Evolutionary conservation across 2,113 vertebrate species (phyloP).

Genomic region (Ellobius talpinus): DNA sequence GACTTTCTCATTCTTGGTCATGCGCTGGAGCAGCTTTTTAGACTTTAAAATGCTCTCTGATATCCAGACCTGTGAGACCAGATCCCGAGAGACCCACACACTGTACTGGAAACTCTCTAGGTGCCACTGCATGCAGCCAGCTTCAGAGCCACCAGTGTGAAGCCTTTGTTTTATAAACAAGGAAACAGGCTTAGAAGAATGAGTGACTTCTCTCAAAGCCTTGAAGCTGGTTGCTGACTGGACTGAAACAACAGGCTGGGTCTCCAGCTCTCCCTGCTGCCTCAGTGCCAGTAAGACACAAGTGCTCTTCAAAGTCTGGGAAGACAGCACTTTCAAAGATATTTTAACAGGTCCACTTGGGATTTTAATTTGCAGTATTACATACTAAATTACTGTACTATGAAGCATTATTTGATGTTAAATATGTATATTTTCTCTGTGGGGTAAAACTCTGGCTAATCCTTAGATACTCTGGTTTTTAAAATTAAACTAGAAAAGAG

Average conservation of each 20-base stretch:
- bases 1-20: conserved; percentile 12
- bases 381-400: conserved; percentile 29
- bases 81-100: background rate
- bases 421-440: conserved; percentile 7
- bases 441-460: conserved; percentile 22
- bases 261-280: background rate
- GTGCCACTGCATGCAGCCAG: background rate
- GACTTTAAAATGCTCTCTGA: background rate
- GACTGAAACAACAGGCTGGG: background rate
- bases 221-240: conserved; percentile 10
- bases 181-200: background rate
- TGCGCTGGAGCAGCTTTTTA: conserved; percentile 2
- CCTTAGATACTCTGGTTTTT: background rate
- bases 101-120: conserved; percentile 2
- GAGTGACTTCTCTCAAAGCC: background rate
- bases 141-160: conserved; percentile 16
- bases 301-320: conserved; percentile 11
- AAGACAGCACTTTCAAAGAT: background rate
- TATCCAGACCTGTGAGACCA: background rate
- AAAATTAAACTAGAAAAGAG: background rate
- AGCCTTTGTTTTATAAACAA: conserved; percentile 35
- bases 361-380: conserved; percentile 42
- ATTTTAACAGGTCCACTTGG: background rate
- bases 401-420: conserved; percentile 5
- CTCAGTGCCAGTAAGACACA: background rate